Percentiles rank a stretch among this genome's conserved stretches.
phyloP scores from a whole-genome alignment of 1,140 invertebrate species.

The Tyrophagus putrescentiae region DNA sequence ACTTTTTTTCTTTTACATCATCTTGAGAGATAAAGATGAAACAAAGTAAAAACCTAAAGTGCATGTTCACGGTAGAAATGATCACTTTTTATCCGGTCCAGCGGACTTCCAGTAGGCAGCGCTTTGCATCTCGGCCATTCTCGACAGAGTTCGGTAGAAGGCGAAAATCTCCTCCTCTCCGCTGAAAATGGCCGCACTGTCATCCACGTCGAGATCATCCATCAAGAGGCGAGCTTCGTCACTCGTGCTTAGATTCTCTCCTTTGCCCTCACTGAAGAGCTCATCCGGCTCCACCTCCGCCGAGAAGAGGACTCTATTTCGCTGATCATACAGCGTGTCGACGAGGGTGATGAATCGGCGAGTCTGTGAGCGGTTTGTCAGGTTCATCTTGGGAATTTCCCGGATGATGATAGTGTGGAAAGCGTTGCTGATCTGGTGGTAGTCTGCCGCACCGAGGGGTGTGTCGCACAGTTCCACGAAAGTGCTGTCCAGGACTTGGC shows the following conservation, averaged over 20 bases:
- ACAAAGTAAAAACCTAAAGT: no score
- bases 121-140: slow-evolving; percentile 88
- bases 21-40: no score
- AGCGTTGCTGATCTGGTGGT: slow-evolving; percentile 70
- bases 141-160: slow-evolving; percentile 77
- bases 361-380: slow-evolving; percentile 58
- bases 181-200: slow-evolving; percentile 55
- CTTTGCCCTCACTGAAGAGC: slow-evolving; percentile 58
- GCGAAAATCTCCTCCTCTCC: slow-evolving; percentile 96
- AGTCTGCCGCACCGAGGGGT: slow-evolving; percentile 81
- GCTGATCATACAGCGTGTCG: slow-evolving; percentile 91
- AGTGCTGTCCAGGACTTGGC: slow-evolving; percentile 67
- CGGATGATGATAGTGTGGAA: slow-evolving; percentile 89
- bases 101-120: slow-evolving; percentile 83
- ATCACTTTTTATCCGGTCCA: no score
- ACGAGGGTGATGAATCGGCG: slow-evolving; percentile 91
- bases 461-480: slow-evolving; percentile 82
- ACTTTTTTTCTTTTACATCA: no score
- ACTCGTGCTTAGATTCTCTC: slow-evolving; percentile 67
- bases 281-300: slow-evolving; percentile 54
- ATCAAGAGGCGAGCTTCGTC: slow-evolving; percentile 70
- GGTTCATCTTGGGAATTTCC: slow-evolving; percentile 66
- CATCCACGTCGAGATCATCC: slow-evolving; percentile 32
- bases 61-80: no score
- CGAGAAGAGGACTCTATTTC: slow-evolving; percentile 62